These are phyloP conservation scores for Magallana ariakensis DNA, from an alignment of 1,140 invertebrate genomes.

Conservation along the genomic window DNA sequence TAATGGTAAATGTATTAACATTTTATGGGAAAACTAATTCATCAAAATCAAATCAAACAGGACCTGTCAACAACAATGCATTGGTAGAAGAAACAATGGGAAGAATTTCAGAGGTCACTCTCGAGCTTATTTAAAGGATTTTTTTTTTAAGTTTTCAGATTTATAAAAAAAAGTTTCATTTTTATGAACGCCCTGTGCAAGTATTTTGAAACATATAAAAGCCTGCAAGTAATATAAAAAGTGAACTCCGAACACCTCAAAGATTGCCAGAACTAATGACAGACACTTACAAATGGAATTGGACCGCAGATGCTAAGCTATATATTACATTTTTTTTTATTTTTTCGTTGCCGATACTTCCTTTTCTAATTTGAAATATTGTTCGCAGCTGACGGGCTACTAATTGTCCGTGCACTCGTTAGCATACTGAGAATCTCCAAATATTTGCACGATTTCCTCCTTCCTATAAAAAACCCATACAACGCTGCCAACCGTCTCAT, in stretches of 20 bases:
- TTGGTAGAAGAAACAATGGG: too few species aligned
- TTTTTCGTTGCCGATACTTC: slow-evolving; percentile 11
- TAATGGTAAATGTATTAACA: neutral
- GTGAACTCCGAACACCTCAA: too few species aligned
- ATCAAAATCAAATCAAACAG: neutral
- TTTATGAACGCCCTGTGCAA: too few species aligned
- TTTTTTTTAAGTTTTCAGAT: too few species aligned
- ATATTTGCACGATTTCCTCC: slow-evolving; percentile 28
- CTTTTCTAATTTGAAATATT: slow-evolving; percentile 26
- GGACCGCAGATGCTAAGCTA: slow-evolving; percentile 4
- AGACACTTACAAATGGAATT: slow-evolving; percentile 6
- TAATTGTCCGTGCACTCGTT: slow-evolving; percentile 33
- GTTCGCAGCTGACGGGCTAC: slow-evolving; percentile 32
- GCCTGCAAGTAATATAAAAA: too few species aligned
- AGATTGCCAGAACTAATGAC: slow-evolving; percentile 17
- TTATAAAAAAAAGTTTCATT: too few species aligned
- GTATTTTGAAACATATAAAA: too few species aligned
- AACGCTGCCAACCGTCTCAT: neutral
- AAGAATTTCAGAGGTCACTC: too few species aligned
- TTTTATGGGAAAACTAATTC: slow-evolving; percentile 4
- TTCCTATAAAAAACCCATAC: neutral
- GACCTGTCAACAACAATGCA: too few species aligned
- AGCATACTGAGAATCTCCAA: slow-evolving; percentile 10
- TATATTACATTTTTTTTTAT: slow-evolving; percentile 11
- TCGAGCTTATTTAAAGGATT: too few species aligned